Percentiles rank a stretch among this genome's conserved stretches.
Evolutionary conservation across 1,140 invertebrate genomes (phyloP).

Genomic region (Drosophila cardini): DNA sequence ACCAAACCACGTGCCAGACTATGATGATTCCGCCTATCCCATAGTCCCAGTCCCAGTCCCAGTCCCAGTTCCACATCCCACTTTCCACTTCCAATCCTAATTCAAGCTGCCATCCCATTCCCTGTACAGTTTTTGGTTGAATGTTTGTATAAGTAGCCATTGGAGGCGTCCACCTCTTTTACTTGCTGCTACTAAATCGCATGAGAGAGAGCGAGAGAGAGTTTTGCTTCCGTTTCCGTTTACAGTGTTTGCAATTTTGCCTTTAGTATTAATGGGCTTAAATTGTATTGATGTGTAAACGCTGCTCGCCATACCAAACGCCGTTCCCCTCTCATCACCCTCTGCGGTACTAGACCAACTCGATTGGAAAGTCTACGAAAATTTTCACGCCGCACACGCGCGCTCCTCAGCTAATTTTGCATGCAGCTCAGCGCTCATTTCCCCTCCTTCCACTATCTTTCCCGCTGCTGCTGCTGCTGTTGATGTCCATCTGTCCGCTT

Average conservation of each 20-base stretch:
- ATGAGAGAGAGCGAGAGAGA: slow-evolving; percentile 47
- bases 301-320: slow-evolving; percentile 52
- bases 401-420: slow-evolving; percentile 74
- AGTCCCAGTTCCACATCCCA: not conserved
- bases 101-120: slow-evolving; percentile 43
- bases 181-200: slow-evolving; percentile 33
- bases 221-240: slow-evolving; percentile 79
- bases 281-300: slow-evolving; percentile 76
- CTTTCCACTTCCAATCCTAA: not conserved
- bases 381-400: slow-evolving; percentile 79
- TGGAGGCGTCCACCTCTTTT: slow-evolving; percentile 57
- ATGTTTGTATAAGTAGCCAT: slow-evolving; percentile 77
- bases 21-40: slow-evolving; percentile 48
- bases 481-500: slow-evolving; percentile 57
- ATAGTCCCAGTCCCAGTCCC: slow-evolving; percentile 6
- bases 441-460: not conserved
- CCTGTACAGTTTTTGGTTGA: slow-evolving; percentile 72
- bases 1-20: slow-evolving; percentile 76
- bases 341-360: slow-evolving; percentile 9
- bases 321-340: slow-evolving; percentile 4
- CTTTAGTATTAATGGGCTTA: slow-evolving; percentile 80
- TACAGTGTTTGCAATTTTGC: slow-evolving; percentile 81
- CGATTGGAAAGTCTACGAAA: slow-evolving; percentile 56
- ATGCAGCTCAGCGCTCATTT: slow-evolving; percentile 74
- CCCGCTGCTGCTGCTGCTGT: slow-evolving; percentile 5